Conservation (phyloP, 2,113 vertebrate species). For the Hydrochoerus hydrochaeris region DNA sequence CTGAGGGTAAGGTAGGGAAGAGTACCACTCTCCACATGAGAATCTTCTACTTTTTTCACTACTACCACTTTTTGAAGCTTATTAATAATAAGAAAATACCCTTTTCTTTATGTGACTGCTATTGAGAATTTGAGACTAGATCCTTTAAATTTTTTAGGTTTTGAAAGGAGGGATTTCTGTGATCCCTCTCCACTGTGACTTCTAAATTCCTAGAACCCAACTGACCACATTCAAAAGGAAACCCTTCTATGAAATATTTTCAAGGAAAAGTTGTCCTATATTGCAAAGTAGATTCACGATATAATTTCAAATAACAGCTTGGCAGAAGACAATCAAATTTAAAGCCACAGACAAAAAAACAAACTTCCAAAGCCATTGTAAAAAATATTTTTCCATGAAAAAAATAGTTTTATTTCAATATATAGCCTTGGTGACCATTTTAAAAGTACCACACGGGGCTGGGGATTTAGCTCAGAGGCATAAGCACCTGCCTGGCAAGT, state of each 20-base stretch:
- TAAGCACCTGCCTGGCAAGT: too few species aligned
- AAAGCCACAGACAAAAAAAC: neutral
- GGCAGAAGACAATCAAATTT: conserved; percentile 51
- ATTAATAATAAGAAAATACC: neutral
- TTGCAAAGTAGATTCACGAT: conserved; percentile 23
- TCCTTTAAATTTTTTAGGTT: conserved; percentile 19
- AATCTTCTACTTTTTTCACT: neutral
- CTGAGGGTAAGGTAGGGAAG: neutral
- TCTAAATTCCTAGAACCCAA: neutral
- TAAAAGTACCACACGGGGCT: neutral
- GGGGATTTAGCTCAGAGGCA: too few species aligned
- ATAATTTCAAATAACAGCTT: conserved; percentile 48
- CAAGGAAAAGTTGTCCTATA: conserved; percentile 19
- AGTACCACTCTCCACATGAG: neutral
- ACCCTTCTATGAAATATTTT: conserved; percentile 32
- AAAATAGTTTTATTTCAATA: conserved; percentile 44
- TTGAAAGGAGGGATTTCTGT: neutral
- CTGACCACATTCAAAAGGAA: conserved; percentile 25
- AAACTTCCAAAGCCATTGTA: conserved; percentile 41
- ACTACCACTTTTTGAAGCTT: neutral
- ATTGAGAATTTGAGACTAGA: neutral
- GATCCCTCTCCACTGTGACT: neutral
- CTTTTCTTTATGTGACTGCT: conserved; percentile 9
- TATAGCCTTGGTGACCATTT: neutral
- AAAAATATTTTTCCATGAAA: conserved; percentile 41